Conservation (phyloP, 2,888 invertebrate genomes). For the Marronus borbonicus region DNA sequence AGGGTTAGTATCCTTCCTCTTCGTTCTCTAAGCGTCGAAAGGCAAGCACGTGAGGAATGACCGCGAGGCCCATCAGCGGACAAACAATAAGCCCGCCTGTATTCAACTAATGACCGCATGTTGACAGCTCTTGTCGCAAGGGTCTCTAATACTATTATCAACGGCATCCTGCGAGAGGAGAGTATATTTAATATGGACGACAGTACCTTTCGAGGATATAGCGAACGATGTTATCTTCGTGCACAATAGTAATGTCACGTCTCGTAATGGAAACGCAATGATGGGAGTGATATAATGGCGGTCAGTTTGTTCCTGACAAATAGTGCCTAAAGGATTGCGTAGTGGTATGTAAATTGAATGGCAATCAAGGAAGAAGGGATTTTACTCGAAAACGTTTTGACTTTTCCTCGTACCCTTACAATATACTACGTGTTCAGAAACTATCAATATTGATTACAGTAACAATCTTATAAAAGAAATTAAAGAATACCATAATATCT, state of each 20-base stretch:
- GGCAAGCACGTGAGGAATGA: constrained; percentile 51
- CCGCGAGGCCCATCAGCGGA: constrained; percentile 52
- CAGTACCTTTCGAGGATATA: neutral
- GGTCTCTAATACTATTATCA: constrained; percentile 56
- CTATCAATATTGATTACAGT: no score
- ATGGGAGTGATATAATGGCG: neutral
- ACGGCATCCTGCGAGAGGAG: constrained; percentile 44
- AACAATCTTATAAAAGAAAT: no score
- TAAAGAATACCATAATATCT: no score
- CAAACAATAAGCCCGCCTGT: constrained; percentile 56
- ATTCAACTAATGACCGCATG: constrained; percentile 58
- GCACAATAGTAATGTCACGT: neutral
- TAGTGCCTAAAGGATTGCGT: no score
- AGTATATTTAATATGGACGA: constrained; percentile 55
- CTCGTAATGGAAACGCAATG: constrained; percentile 13
- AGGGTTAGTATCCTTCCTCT: neutral
- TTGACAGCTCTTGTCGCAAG: constrained; percentile 52
- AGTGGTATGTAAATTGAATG: no score
- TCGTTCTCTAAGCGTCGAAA: constrained; percentile 11
- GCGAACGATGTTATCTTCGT: constrained; percentile 17
- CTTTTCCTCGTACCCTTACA: no score
- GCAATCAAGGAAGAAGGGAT: neutral
- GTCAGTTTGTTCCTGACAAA: no score
- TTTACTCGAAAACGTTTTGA: no score
- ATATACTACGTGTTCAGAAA: no score